Evolutionary conservation across 1,140 invertebrate genomes (phyloP).

Genomic region (Yoshiicerus persimilis): DNA sequence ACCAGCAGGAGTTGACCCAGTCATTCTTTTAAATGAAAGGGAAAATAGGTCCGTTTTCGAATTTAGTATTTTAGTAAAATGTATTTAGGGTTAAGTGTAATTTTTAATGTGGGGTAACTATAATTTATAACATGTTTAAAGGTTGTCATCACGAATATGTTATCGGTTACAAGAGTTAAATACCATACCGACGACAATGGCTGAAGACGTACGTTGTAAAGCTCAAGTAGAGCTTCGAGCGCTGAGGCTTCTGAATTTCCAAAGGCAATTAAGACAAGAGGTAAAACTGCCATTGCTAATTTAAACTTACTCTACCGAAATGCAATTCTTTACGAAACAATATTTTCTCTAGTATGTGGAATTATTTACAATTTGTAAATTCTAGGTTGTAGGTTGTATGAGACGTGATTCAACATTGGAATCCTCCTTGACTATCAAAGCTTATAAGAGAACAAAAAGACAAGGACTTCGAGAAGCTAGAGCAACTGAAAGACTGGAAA

Average conservation of each 20-base stretch:
- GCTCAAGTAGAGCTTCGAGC: conserved; percentile 93
- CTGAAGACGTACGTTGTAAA: conserved; percentile 87
- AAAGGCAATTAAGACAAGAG: conserved; percentile 82
- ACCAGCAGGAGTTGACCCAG: conserved; percentile 65
- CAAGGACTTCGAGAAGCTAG: conserved; percentile 68
- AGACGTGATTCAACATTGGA: conserved; percentile 65
- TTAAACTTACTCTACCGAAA: neutral
- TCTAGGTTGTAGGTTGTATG: conserved; percentile 60
- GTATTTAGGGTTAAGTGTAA: neutral
- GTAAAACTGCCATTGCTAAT: conserved; percentile 42
- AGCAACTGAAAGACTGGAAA: conserved; percentile 69
- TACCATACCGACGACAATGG: conserved; percentile 84
- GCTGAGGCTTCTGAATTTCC: conserved; percentile 90
- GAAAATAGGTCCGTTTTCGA: conserved; percentile 57
- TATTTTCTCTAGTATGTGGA: neutral
- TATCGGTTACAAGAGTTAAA: conserved; percentile 79
- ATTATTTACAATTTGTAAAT: neutral
- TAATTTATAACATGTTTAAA: conserved; percentile 47
- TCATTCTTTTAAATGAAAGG: conserved; percentile 63
- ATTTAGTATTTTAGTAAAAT: neutral
- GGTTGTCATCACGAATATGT: conserved; percentile 78
- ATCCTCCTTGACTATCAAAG: conserved; percentile 66
- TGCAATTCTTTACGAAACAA: neutral
- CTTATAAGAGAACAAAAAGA: conserved; percentile 66
- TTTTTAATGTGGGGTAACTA: neutral